Conservation (phyloP, 2,797 vertebrate genomes). For the Dipus sagitta region DNA sequence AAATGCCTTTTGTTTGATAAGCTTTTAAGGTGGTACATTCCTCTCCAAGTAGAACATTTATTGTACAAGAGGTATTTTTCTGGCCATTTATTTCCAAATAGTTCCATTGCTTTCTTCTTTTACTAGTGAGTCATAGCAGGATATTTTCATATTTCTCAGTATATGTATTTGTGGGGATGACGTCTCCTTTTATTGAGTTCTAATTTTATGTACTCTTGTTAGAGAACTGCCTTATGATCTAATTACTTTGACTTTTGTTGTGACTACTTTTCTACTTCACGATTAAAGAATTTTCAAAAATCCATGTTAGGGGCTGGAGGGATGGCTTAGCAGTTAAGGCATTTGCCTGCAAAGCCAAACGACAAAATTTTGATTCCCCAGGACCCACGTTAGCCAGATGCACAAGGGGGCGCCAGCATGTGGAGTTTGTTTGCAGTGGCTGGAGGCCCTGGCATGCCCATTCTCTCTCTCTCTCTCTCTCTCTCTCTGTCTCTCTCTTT, state of each 20-base stretch:
- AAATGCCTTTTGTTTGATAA: background rate
- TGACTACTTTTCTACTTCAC: background rate
- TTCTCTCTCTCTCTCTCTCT: no score
- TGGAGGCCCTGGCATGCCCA: no score
- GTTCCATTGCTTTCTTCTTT: background rate
- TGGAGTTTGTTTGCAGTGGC: no score
- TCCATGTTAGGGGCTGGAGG: no score
- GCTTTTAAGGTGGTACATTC: constrained; percentile 7
- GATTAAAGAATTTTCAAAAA: background rate
- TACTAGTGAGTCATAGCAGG: background rate
- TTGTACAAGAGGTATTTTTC: background rate
- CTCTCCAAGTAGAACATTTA: background rate
- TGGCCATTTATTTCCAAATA: constrained; percentile 18
- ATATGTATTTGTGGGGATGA: background rate
- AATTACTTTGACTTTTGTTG: background rate
- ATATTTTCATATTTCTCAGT: background rate
- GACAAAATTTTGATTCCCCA: no score
- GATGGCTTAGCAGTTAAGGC: no score
- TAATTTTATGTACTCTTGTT: background rate
- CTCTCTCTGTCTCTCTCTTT: no score
- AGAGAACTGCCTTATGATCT: background rate
- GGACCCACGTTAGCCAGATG: no score
- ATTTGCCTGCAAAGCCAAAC: no score
- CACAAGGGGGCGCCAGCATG: no score
- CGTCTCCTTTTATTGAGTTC: background rate